Evolutionary conservation across 2,797 vertebrate species (phyloP).

Genomic region (Tenualosa ilisha): DNA sequence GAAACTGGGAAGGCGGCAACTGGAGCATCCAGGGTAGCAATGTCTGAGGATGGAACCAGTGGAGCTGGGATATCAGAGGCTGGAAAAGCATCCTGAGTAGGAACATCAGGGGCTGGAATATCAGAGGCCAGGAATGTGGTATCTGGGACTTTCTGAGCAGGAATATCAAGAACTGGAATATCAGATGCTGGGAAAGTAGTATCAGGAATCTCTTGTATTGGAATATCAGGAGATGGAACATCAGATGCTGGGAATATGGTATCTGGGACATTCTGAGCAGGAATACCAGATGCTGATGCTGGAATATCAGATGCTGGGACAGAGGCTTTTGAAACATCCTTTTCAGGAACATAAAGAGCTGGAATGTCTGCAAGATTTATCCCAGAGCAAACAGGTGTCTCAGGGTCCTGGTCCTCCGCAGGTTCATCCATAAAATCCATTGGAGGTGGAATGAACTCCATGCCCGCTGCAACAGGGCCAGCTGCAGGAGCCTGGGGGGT

Average conservation of each 20-base stretch:
- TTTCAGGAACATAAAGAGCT: background rate
- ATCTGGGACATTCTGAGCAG: background rate
- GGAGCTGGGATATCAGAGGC: background rate
- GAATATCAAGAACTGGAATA: background rate
- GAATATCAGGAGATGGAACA: background rate
- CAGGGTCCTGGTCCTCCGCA: background rate
- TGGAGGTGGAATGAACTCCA: slow-evolving; percentile 72
- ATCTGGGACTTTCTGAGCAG: background rate
- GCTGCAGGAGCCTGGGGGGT: background rate
- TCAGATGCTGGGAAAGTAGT: background rate
- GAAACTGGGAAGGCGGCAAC: background rate
- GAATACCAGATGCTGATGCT: background rate
- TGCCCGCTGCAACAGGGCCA: slow-evolving; percentile 23
- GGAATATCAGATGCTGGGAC: background rate
- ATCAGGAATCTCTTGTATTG: background rate
- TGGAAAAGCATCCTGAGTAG: background rate
- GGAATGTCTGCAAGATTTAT: background rate
- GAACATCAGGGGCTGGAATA: background rate
- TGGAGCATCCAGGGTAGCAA: background rate
- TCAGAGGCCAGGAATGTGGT: background rate
- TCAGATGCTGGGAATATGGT: background rate
- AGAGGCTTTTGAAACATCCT: background rate
- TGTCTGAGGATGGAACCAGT: background rate
- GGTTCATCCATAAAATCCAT: slow-evolving; percentile 76
- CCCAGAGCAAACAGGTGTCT: background rate